phyloP scores from a whole-genome alignment of 2,113 vertebrate species.

The Cyanistes caeruleus region DNA sequence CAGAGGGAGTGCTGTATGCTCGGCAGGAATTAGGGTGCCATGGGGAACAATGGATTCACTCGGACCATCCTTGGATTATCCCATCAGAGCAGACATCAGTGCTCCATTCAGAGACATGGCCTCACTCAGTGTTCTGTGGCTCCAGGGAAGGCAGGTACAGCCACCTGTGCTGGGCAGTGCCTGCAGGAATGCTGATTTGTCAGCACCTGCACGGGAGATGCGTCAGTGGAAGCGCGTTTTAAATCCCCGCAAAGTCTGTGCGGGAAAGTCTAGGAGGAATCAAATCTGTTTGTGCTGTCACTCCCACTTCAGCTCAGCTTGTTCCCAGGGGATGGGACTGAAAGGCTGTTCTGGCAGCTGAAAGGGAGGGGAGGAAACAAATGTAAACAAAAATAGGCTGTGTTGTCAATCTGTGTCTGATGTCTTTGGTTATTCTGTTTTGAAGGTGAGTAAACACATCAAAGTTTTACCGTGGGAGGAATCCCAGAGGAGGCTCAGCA shows the following conservation, averaged over 20 bases:
- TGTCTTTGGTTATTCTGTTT: slow-evolving; percentile 3
- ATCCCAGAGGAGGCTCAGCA: background rate
- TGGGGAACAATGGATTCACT: fast-evolving
- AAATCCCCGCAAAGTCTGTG: background rate
- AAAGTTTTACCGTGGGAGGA: background rate
- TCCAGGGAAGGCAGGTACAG: background rate
- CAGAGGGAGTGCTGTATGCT: background rate
- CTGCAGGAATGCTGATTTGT: background rate
- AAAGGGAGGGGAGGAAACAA: background rate
- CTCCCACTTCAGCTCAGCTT: slow-evolving; percentile 37
- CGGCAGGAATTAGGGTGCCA: fast-evolving
- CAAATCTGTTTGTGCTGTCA: slow-evolving; percentile 35
- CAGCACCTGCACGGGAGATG: background rate
- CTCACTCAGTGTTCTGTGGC: fast-evolving
- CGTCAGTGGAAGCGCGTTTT: background rate
- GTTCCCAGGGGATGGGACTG: background rate
- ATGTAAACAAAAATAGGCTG: slow-evolving; percentile 5
- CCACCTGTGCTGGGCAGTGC: background rate
- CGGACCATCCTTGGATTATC: background rate
- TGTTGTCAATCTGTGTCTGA: background rate
- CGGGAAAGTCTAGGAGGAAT: background rate
- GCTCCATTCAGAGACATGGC: background rate
- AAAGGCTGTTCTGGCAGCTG: slow-evolving; percentile 10
- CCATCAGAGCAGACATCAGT: background rate
- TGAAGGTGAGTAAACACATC: slow-evolving; percentile 1